Percentiles rank a stretch among this genome's conserved stretches.
phyloP scores from a whole-genome alignment of 64 coral and sea anemone genomes.

The Pocillopora damicornis region DNA sequence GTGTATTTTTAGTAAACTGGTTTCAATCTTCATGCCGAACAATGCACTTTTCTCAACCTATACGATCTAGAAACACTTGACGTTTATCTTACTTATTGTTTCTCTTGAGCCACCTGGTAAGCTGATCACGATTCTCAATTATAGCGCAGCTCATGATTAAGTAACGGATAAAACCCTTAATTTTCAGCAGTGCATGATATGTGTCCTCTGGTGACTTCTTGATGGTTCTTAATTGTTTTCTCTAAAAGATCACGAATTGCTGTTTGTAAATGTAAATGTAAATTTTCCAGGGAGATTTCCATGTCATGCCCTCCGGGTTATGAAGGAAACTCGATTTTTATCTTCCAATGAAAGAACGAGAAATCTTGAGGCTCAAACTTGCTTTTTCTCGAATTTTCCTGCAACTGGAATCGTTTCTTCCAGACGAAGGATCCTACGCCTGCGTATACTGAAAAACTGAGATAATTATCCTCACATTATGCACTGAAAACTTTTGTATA shows the following conservation, averaged over 20 bases:
- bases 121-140: neutral
- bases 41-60: too few species aligned
- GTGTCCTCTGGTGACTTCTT: neutral
- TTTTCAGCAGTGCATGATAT: neutral
- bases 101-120: neutral
- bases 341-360: too few species aligned
- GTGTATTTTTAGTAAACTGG: too few species aligned
- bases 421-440: too few species aligned
- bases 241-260: neutral
- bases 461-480: neutral
- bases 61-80: neutral
- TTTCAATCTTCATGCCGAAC: too few species aligned
- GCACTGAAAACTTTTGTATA: neutral
- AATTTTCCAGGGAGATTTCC: neutral
- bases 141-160: neutral
- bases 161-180: neutral
- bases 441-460: too few species aligned
- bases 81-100: neutral
- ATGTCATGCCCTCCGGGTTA: too few species aligned
- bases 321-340: too few species aligned
- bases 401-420: too few species aligned
- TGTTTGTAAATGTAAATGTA: neutral
- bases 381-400: too few species aligned
- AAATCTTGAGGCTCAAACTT: too few species aligned
- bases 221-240: slow-evolving; percentile 3